Percentiles rank a stretch among this genome's conserved stretches.
phyloP scores from a whole-genome alignment of 2,888 invertebrate species.

The Dorcus parallelipipedus region DNA sequence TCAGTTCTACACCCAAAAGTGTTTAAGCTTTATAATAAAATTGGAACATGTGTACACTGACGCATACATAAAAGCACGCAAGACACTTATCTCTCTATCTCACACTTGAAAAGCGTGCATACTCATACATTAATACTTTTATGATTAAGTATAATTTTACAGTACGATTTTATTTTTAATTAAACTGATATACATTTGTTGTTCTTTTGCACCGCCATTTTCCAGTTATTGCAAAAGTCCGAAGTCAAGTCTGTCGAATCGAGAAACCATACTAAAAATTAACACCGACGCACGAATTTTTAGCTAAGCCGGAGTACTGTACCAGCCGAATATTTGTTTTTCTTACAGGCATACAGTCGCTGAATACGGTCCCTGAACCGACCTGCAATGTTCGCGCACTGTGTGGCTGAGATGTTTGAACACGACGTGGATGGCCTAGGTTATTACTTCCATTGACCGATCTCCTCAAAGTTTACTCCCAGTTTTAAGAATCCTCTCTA shows the following conservation, averaged over 20 bases:
- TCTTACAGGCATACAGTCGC: slow-evolving; percentile 40
- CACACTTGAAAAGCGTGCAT: too few relatives aligned
- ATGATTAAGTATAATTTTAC: slow-evolving; percentile 3
- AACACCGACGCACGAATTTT: slow-evolving; percentile 28
- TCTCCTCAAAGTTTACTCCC: slow-evolving; percentile 24
- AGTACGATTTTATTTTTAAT: background rate
- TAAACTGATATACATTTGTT: background rate
- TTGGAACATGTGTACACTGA: too few relatives aligned
- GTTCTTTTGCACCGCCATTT: background rate
- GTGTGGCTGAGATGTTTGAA: slow-evolving; percentile 32
- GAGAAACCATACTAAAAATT: slow-evolving; percentile 27
- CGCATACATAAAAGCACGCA: too few relatives aligned
- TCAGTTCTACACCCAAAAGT: too few relatives aligned
- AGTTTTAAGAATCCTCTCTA: slow-evolving; percentile 43
- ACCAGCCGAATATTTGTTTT: slow-evolving; percentile 26
- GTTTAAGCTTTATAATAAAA: too few relatives aligned
- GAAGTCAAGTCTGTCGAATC: slow-evolving; percentile 8
- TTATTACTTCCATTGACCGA: slow-evolving; percentile 28
- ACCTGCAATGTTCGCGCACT: slow-evolving; percentile 45
- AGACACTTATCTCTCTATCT: too few relatives aligned
- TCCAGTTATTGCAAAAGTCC: background rate
- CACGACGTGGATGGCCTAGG: slow-evolving; percentile 29
- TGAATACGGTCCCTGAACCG: slow-evolving; percentile 32
- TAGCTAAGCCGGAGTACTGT: slow-evolving; percentile 25
- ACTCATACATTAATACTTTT: background rate